Base-by-base conservation (phyloP, 2,888 invertebrate genomes). In the Plagodis pulveraria region DNA sequence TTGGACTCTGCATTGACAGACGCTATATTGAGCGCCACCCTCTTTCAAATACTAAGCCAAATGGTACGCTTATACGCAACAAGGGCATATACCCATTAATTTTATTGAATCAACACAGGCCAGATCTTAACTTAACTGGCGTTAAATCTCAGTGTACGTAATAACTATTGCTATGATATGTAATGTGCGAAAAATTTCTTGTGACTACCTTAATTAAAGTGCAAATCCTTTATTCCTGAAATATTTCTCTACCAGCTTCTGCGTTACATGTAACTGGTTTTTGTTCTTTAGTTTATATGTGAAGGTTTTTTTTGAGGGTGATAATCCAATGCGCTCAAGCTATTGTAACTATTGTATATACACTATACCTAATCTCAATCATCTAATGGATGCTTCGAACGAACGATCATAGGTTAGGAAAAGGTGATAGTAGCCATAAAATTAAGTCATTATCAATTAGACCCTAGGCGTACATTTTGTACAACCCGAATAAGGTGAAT, bases 1-100 rank as follows among this genome's bases (percentile, higher is more conserved):
- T 75, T 93, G 93, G 93, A 91, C 91, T 76, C 81, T 93, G 73
- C 93, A 93, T 93, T 93, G 93, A 93, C 92, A 90, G 84, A 81
- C 87, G 73, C 77, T 88, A 65, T 91, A 91, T 74, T 89, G 91
- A 91, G 89, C 85, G 84, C 89, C 63, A 63, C 64, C 69, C 65
- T 67, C 60, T 46, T 43, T 52, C 46, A 38, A 44, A 47, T 49
- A 59, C 44, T 53, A 46, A 34, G 38, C 41, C 49, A 42, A 42
- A n/a, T 56, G 52, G 51, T 38, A 41, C 46, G 45, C 38, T 40
- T 7, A 51, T 35, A 47, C 43, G 11, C 45, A 10, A 35, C 10
- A 7, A 2, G 34, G 34, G n/a, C 9, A n/a, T 2, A 41, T 10
- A 41, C 41, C 10, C n/a, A 41, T 38, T 9, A 38, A 9, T 38